A percentile compares a stretch with the other conserved stretches of the same genome.
phyloP scores from a whole-genome alignment of 2,888 invertebrate species.

The Hesperia comma region DNA sequence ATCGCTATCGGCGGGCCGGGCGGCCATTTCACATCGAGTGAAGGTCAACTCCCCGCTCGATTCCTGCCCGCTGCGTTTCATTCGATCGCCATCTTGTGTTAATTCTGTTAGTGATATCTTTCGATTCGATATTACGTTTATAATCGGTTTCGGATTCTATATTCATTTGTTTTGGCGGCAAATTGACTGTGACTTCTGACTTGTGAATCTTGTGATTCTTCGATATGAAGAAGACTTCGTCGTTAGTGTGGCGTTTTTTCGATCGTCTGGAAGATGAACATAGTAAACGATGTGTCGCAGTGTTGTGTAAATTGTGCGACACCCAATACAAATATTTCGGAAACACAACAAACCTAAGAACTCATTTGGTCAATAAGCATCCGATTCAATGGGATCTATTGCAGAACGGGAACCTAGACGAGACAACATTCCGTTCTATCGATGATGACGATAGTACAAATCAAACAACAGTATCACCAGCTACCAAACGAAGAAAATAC shows the following conservation, averaged over 20 bases:
- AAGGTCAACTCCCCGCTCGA: slow-evolving; percentile 58
- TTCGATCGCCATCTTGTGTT: slow-evolving; percentile 60
- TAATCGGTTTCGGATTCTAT: slow-evolving; percentile 61
- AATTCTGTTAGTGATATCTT: slow-evolving; percentile 54
- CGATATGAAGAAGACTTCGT: slow-evolving; percentile 75
- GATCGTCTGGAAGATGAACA: slow-evolving; percentile 68
- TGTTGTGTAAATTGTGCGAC: slow-evolving; percentile 78
- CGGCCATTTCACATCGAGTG: slow-evolving; percentile 52
- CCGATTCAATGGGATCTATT: slow-evolving; percentile 77
- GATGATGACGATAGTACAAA: slow-evolving; percentile 59
- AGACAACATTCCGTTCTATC: slow-evolving; percentile 51
- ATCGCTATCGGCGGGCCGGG: slow-evolving; percentile 46
- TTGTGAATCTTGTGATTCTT: slow-evolving; percentile 49
- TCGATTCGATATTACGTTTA: slow-evolving; percentile 67
- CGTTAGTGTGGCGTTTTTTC: slow-evolving; percentile 76
- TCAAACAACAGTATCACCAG: slow-evolving; percentile 45
- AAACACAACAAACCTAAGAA: slow-evolving; percentile 75
- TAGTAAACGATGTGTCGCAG: slow-evolving; percentile 66
- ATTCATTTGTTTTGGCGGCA: slow-evolving; percentile 61
- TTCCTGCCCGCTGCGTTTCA: slow-evolving; percentile 45
- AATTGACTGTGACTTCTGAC: slow-evolving; percentile 54
- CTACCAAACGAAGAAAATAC: slow-evolving; percentile 61
- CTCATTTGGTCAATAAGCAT: slow-evolving; percentile 74
- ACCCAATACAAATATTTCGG: slow-evolving; percentile 77
- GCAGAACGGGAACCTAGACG: slow-evolving; percentile 67